Evolutionary conservation across 2,113 vertebrate genomes (phyloP).

Genomic region (Burhinus bistriatus): DNA sequence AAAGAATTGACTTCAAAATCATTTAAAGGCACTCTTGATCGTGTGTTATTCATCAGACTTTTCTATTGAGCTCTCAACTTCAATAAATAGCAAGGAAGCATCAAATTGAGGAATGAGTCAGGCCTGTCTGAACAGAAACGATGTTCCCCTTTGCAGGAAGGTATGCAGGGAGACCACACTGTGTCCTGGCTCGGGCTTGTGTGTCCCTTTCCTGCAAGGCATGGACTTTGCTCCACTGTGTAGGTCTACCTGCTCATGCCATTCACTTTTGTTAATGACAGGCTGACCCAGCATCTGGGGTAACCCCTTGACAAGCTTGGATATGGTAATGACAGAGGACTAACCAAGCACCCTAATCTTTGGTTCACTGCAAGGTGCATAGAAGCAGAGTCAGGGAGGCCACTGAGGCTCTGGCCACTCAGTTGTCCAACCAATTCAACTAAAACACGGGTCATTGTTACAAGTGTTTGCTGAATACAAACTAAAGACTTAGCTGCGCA

Average conservation of each 20-base stretch:
- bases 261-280: neutral
- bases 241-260: neutral
- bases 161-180: neutral
- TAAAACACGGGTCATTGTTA: neutral
- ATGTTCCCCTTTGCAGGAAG: accelerated
- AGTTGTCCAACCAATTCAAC: neutral
- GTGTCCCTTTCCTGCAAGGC: accelerated
- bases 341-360: neutral
- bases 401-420: neutral
- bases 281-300: neutral
- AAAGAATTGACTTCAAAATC: neutral
- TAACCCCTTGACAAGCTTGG: neutral
- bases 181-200: neutral
- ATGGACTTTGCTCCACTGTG: neutral
- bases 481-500: neutral
- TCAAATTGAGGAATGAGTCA: neutral
- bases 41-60: neutral
- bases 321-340: neutral
- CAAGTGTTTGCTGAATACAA: neutral
- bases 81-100: neutral
- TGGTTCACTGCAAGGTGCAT: neutral
- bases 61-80: neutral
- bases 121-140: neutral
- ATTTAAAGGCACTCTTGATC: neutral
- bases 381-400: neutral